These are phyloP conservation scores for Chaetops frenatus DNA, from an alignment of 2,113 vertebrate genomes.

Conservation along the genomic window DNA sequence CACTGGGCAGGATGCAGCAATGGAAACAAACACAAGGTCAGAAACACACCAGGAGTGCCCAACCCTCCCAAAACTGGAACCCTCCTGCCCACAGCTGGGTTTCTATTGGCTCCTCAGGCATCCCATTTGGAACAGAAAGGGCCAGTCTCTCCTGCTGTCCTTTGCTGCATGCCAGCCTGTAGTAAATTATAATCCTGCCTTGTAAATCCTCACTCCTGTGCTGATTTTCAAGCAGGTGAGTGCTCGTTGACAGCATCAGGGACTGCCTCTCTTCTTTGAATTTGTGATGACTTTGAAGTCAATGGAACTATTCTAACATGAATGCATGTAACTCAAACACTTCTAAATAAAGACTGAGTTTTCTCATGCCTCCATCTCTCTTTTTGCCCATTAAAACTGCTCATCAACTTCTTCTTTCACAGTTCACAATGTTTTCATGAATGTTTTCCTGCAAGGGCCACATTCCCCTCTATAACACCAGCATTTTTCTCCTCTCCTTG, in stretches of 20 bases:
- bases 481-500: background rate
- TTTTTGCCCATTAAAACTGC: background rate
- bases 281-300: background rate
- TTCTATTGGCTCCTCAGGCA: fast-evolving
- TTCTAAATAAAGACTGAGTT: background rate
- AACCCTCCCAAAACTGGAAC: fast-evolving
- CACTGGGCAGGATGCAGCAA: conserved; percentile 39
- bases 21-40: background rate
- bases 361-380: background rate
- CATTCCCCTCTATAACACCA: background rate
- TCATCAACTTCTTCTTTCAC: background rate
- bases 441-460: background rate
- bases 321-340: background rate
- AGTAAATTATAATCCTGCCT: background rate
- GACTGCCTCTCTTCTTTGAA: background rate
- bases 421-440: background rate
- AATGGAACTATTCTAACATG: background rate
- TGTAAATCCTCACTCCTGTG: background rate
- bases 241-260: background rate
- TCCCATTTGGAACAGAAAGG: background rate
- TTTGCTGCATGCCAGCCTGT: background rate
- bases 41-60: background rate
- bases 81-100: background rate
- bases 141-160: background rate
- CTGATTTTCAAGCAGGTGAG: background rate